These are phyloP conservation scores for Caenorhabditis parvicauda DNA, from an alignment of 2,888 invertebrate genomes.

Conservation along the genomic window DNA sequence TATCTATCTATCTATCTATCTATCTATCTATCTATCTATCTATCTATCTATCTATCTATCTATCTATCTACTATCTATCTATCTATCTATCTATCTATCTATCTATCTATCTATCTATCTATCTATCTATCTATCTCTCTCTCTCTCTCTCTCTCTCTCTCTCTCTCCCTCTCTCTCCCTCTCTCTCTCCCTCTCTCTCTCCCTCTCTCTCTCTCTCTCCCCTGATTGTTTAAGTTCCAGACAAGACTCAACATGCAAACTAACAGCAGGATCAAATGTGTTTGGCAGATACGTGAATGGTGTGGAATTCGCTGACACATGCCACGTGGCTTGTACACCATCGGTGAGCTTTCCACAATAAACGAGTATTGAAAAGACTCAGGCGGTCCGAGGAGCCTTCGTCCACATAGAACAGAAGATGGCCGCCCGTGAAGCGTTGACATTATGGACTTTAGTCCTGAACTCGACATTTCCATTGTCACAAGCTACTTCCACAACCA, in stretches of 20 bases:
- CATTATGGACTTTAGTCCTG: slow-evolving; percentile 20
- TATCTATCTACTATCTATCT: too few relatives aligned
- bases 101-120: too few relatives aligned
- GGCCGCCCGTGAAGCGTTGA: slow-evolving; percentile 12
- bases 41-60: too few relatives aligned
- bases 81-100: too few relatives aligned
- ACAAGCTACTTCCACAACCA: not conserved
- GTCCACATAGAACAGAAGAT: slow-evolving; percentile 38
- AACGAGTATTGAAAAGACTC: not conserved
- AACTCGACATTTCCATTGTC: slow-evolving; percentile 10
- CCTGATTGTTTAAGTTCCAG: too few relatives aligned
- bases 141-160: too few relatives aligned
- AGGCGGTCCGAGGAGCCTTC: slow-evolving; percentile 25
- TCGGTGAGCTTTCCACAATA: not conserved
- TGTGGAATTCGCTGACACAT: slow-evolving; percentile 20
- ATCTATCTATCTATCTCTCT: too few relatives aligned
- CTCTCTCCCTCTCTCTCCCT: too few relatives aligned
- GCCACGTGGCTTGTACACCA: slow-evolving; percentile 4
- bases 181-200: too few relatives aligned
- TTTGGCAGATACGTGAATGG: slow-evolving; percentile 45
- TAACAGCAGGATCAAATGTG: slow-evolving; percentile 39
- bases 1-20: too few relatives aligned
- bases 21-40: too few relatives aligned
- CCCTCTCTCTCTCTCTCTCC: too few relatives aligned
- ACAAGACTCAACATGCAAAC: slow-evolving; percentile 12